phyloP scores from a whole-genome alignment of 2,113 vertebrate genomes.

The Sinocyclocheilus maitianheensis region DNA sequence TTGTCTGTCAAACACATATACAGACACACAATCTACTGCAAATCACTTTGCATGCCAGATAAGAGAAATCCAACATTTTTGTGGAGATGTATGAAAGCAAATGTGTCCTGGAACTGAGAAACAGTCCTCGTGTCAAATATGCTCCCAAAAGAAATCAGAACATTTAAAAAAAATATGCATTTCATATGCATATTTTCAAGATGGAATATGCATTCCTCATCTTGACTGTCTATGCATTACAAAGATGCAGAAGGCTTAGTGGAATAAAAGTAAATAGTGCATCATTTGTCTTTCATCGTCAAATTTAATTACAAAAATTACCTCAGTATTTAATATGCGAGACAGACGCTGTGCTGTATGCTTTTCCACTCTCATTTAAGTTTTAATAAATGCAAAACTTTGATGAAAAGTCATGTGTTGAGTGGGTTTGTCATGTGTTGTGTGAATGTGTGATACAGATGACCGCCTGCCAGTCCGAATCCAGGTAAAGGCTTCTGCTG shows the following conservation, averaged over 20 bases:
- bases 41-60: background rate
- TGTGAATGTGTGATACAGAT: background rate
- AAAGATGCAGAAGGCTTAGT: background rate
- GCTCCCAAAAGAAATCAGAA: background rate
- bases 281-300: background rate
- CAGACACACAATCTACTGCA: background rate
- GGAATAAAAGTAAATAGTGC: background rate
- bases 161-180: background rate
- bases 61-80: background rate
- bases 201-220: background rate
- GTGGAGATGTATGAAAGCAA: background rate
- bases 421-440: background rate
- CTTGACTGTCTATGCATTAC: background rate
- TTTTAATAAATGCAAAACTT: background rate
- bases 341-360: background rate
- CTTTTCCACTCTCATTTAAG: background rate
- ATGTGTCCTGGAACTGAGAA: background rate
- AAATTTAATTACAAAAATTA: background rate
- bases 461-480: background rate
- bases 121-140: background rate
- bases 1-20: constrained; percentile 7
- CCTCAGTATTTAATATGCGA: background rate
- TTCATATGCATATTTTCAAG: background rate
- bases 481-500: constrained; percentile 15
- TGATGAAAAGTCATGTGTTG: background rate